Base-by-base conservation (phyloP, 2,113 vertebrate species). In the Ranitomeya variabilis region DNA sequence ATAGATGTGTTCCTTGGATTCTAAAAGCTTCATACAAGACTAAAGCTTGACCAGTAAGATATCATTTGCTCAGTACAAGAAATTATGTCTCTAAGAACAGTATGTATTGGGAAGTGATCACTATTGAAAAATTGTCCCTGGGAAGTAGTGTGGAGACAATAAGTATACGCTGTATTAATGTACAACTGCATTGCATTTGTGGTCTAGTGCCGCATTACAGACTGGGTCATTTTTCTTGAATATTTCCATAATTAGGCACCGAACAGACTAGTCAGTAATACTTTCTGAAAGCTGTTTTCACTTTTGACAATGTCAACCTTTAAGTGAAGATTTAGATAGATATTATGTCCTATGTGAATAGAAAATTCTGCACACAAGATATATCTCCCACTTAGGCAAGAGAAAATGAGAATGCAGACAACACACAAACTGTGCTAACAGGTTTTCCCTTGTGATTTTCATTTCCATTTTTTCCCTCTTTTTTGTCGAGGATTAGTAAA, bases 201-300 rank as follows among this genome's bases (percentile, higher is more conserved):
- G 81, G 81, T 83, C 81, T 67, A n/a, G 26, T 67, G 13, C 64
- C 54, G 81, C 64, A 69, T 45, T 62, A 37, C 80, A 67, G 81
- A 83, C 51, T 67, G 60, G 45, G 15, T 83, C 62, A 83, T 83
- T 83, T 67, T 52, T 83, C 59, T 67, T 83, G 14, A 67, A n/a
- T 52, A 64, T 45, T 16, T 69, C 21, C 64, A 83, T 16, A 83
- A 83, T 69, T 51, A 67, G 37, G 23, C 45, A 54, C 19, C 13
- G 10, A 69, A 62, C 81, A n/a, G 62, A 67, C 21, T 1, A 67
- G 62, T 52, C 81, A 83, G 62, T 83, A 83, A 83, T 67, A 54
- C 81, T 83, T 12, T 51, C 81, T 83, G 81, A 83, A 83, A 83
- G 81, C 81, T 83, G 81, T 13, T 83, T 83, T 69, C n/a, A 83